Evolutionary conservation across 2,888 invertebrate species (phyloP), one percentile per base, ranked within the genome.

Genomic region (Galeruca laticollis): DNA sequence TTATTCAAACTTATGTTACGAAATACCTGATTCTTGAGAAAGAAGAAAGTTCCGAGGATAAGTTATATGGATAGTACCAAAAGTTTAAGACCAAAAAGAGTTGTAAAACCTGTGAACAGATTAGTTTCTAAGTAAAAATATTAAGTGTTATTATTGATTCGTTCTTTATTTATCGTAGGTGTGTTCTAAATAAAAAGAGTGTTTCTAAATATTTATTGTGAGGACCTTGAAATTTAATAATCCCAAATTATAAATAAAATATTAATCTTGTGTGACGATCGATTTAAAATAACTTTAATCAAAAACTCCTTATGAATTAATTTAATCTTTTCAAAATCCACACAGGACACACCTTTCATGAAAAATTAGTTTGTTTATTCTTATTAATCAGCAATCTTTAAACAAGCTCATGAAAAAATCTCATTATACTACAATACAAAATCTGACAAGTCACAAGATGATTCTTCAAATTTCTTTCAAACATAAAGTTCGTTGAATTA

Each of bases 351-450:
- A 51, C 51, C 51, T 51, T 51, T 51, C 20, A 2, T 6, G 6
- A 10, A 21, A 51, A 21, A 49, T 20, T 11, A 4, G 21, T 51
- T 20, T 21, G 5, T 40, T 40, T n/a, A 40, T 21, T 51, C 51
- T 21, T 51, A 21, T 51, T 21, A 51, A 51, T 13, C 51, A 20
- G 20, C 21, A 13, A 51, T 51, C 51, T 21, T 3, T n/a, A 9
- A 18, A 20, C 18, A 8, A 10, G 49, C 20, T 49, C 18, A 15
- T 20, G 49, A 49, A 51, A 9, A 11, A 51, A 51, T 21, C 51
- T 51, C 21, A 51, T 51, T 51, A 51, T 13, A 51, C 21, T 20
- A 60, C 26, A 60, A 47, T 60, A 31, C 60, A 31, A 49, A 49
- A 26, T 13, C 11, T 60, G 47, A 60, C 60, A 60, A n/a, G n/a